Conservation (phyloP, 2,113 vertebrate genomes). For the Kryptolebias marmoratus region DNA sequence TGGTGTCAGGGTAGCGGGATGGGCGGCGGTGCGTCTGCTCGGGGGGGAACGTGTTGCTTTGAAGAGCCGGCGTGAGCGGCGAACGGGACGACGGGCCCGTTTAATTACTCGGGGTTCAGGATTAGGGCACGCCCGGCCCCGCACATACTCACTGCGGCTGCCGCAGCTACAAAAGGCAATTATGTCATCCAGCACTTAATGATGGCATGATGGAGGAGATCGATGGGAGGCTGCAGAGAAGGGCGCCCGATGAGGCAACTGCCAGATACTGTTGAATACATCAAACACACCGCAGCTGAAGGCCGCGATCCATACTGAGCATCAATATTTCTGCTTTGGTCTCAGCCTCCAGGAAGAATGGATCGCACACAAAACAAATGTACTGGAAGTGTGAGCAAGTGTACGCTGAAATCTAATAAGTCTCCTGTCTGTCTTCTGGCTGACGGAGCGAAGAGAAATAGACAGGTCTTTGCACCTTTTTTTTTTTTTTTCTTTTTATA, state of each 20-base stretch:
- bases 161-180: constrained; percentile 61
- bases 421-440: constrained; percentile 15
- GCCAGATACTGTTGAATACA: constrained; percentile 62
- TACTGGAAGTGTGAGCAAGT: constrained; percentile 33
- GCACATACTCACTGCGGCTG: constrained; percentile 10
- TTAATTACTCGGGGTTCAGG: constrained; percentile 69
- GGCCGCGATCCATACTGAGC: constrained; percentile 52
- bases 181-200: constrained; percentile 64
- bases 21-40: background rate
- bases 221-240: constrained; percentile 53
- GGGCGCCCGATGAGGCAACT: constrained; percentile 52
- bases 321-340: constrained; percentile 56
- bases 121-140: constrained; percentile 36
- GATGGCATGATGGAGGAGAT: constrained; percentile 67
- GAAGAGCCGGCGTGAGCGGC: constrained; percentile 9
- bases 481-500: background rate
- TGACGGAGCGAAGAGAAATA: constrained; percentile 15
- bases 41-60: constrained; percentile 38
- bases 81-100: constrained; percentile 49
- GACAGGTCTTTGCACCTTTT: background rate
- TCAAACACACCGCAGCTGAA: constrained; percentile 54
- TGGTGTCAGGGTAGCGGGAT: background rate
- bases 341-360: constrained; percentile 47
- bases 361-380: constrained; percentile 51
- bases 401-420: constrained; percentile 44